Percentiles rank a stretch among this genome's conserved stretches.
Evolutionary conservation across 2,113 vertebrate species (phyloP).

Genomic region (Tursiops truncatus): DNA sequence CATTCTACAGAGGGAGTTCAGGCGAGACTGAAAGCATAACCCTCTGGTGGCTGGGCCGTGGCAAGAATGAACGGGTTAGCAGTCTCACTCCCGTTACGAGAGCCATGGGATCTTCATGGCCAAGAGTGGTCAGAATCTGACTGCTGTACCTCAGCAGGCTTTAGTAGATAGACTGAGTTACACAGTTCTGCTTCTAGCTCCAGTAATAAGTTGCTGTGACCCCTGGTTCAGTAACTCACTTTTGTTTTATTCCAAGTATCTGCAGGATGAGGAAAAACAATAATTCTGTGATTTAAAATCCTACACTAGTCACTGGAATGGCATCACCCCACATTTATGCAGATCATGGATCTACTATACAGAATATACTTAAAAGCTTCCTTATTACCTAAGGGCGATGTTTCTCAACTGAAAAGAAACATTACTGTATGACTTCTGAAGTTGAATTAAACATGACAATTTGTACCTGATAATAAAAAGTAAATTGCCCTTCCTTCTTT

Average conservation of each 20-base stretch:
- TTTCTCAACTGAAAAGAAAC: background rate
- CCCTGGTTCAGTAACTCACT: background rate
- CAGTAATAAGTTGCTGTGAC: background rate
- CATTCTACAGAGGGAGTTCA: background rate
- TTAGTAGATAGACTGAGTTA: background rate
- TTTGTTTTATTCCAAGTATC: background rate
- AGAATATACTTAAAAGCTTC: background rate
- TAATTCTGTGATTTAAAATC: background rate
- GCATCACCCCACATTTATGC: background rate
- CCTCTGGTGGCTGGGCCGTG: background rate
- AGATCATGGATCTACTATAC: background rate
- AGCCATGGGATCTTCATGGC: background rate
- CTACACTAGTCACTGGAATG: background rate
- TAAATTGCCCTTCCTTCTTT: background rate
- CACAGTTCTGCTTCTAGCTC: background rate
- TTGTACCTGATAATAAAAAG: background rate
- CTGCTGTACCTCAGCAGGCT: background rate
- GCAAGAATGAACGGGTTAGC: background rate
- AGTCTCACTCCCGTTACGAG: background rate
- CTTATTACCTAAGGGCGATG: background rate
- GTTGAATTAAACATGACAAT: conserved; percentile 20
- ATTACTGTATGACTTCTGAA: background rate
- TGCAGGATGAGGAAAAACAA: background rate
- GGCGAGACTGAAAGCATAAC: background rate
- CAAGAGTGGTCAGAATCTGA: background rate